Evolutionary conservation across 2,797 vertebrate genomes (phyloP).

Genomic region (Pitangus sulphuratus): DNA sequence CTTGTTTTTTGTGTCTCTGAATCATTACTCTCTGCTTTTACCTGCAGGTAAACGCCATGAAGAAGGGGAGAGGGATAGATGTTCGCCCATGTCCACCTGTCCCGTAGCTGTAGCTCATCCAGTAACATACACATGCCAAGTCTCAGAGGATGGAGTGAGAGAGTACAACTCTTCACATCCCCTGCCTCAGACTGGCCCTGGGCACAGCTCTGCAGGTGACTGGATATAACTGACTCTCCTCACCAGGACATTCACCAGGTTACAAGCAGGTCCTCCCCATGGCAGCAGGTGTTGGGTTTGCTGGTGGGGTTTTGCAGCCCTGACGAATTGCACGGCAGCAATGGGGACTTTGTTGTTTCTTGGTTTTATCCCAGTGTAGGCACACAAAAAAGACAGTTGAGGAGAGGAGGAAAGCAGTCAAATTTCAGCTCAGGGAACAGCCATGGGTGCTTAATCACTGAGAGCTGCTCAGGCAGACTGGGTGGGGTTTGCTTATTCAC

Average conservation of each 20-base stretch:
- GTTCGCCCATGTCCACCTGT: background rate
- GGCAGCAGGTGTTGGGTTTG: background rate
- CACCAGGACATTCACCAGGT: rapidly evolving
- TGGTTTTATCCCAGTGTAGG: rapidly evolving
- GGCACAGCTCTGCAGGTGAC: background rate
- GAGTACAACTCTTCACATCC: background rate
- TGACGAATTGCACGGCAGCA: background rate
- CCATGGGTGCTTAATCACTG: background rate
- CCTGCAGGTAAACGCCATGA: rapidly evolving
- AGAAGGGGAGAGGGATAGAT: background rate
- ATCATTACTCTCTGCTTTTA: background rate
- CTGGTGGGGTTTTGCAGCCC: background rate
- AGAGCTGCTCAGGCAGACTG: background rate
- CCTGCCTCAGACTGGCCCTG: background rate
- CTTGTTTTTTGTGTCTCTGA: background rate
- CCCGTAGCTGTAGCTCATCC: background rate
- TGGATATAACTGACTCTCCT: background rate
- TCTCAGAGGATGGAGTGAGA: background rate
- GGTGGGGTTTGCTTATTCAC: background rate
- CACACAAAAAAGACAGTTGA: background rate
- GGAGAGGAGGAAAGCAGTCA: background rate
- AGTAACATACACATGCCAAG: rapidly evolving
- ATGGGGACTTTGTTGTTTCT: rapidly evolving
- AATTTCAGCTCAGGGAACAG: background rate
- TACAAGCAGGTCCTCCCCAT: rapidly evolving